Evolutionary conservation across 1,140 invertebrate genomes (phyloP).

Genomic region (Nasonia vitripennis): DNA sequence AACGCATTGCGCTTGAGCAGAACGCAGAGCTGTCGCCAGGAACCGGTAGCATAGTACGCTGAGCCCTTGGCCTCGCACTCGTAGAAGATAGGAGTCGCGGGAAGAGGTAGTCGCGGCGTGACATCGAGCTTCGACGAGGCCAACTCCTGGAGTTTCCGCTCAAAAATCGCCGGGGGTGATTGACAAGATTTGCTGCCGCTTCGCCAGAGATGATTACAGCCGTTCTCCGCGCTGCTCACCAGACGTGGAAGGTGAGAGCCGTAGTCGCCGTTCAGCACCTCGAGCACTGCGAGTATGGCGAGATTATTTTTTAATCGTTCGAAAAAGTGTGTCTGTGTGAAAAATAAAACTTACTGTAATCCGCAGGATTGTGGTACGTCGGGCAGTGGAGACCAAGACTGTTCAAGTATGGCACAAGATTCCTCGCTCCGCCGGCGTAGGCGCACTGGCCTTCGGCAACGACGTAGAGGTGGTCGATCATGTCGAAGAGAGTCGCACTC

Average conservation of each 20-base stretch:
- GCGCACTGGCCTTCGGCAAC: slow-evolving; percentile 88
- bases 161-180: background rate
- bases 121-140: slow-evolving; percentile 6
- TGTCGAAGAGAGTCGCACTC: slow-evolving; percentile 88
- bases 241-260: slow-evolving; percentile 79
- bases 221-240: slow-evolving; percentile 81
- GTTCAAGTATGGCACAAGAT: slow-evolving; percentile 86
- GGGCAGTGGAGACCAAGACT: slow-evolving; percentile 86
- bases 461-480: slow-evolving; percentile 93
- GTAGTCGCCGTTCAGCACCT: slow-evolving; percentile 89
- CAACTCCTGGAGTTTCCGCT: background rate
- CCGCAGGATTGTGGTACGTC: slow-evolving; percentile 92
- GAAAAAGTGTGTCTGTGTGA: too few species aligned
- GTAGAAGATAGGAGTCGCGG: slow-evolving; percentile 47
- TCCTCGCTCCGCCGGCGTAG: slow-evolving; percentile 85
- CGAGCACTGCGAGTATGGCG: slow-evolving; percentile 80
- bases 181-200: background rate
- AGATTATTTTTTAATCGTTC: background rate
- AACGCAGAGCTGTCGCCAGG: slow-evolving; percentile 78
- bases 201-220: slow-evolving; percentile 78
- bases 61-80: slow-evolving; percentile 53
- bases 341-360: slow-evolving; percentile 83
- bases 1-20: slow-evolving; percentile 78
- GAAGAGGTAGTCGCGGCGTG: slow-evolving; percentile 51
- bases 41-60: slow-evolving; percentile 73